Evolutionary conservation across 2,888 invertebrate genomes (phyloP), one percentile per base, ranked within the genome.

Genomic region (Dendrolimus pini): DNA sequence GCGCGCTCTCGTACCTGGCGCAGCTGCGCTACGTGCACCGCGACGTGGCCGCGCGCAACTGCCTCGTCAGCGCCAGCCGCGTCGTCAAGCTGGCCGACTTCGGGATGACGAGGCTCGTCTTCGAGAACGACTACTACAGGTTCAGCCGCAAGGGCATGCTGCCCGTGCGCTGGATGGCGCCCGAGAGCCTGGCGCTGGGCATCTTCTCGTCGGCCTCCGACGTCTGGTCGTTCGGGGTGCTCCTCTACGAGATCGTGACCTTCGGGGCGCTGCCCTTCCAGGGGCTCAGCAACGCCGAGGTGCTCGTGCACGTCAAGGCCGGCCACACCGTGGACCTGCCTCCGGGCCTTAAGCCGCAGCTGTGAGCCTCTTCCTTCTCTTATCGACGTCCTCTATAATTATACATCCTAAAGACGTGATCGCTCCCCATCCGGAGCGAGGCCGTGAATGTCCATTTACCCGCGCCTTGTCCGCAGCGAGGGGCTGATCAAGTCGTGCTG

Each of bases 161-260:
- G 65, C 97, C 97, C 0, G 96, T 97, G 9, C 92, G 97, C 62
- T 98, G 98, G 97, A 97, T 98, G 97, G 94, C 97, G 1, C 97
- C 97, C 0, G 98, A 98, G 85, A 95, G 96, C 67, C 86, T 98
- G 13, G 94, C 93, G 3, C 90, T 95, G 41, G 97, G 97, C 10
- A 92, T 96, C 58, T 98, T 97, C 81, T 96, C 96, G 1, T 93
- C 96, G 18, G 94, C 95, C 52, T 96, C 97, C 0, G 98, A 98
- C 82, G 94, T 98, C 13, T 98, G 97, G 97, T 95, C 96, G 52
- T 97, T 94, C 77, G 98, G 97, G 7, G 95, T 98, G 54, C 89
- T 97, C 30, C 90, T 98, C 2, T 98, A 95, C 77, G 96, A 96
- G 84, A 96, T 98, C 59, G 94, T 97, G 59, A 97, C 98, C 0